phyloP scores from a whole-genome alignment of 1,140 invertebrate species.

The Drosophila guanche region DNA sequence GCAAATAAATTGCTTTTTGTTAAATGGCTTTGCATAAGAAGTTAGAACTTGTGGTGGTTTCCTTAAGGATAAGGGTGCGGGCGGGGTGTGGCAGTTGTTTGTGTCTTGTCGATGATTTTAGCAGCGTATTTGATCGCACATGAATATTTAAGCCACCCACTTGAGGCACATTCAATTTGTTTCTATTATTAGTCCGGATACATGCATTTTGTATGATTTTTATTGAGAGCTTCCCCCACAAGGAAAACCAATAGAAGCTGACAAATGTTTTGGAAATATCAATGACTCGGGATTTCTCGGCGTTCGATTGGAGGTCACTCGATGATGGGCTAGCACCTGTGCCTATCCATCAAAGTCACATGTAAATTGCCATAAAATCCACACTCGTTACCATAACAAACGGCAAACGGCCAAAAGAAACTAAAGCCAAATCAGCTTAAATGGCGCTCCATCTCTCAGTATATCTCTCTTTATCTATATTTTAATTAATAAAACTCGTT shows the following conservation, averaged over 20 bases:
- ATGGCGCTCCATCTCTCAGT: constrained; percentile 24
- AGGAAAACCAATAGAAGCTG: constrained; percentile 16
- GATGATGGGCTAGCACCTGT: constrained; percentile 33
- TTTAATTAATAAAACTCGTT: constrained; percentile 74
- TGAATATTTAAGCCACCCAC: constrained; percentile 69
- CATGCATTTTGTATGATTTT: constrained; percentile 68
- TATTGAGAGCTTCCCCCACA: constrained; percentile 31
- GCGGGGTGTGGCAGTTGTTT: constrained; percentile 27
- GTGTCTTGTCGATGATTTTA: constrained; percentile 19
- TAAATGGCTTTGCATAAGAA: constrained; percentile 82
- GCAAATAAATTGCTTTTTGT: constrained; percentile 82
- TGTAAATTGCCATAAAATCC: constrained; percentile 27
- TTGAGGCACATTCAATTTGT: constrained; percentile 67
- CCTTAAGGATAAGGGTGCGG: background rate
- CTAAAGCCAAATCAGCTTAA: constrained; percentile 43
- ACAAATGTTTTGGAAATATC: constrained; percentile 50
- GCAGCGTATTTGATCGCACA: constrained; percentile 69
- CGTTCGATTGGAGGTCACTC: background rate
- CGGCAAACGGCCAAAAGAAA: constrained; percentile 6
- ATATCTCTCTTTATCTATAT: constrained; percentile 22
- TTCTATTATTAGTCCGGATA: constrained; percentile 66
- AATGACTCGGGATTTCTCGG: constrained; percentile 24
- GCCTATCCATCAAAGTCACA: constrained; percentile 34
- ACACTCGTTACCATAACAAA: constrained; percentile 44
- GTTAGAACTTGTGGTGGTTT: constrained; percentile 53